phyloP scores from a whole-genome alignment of 2,113 vertebrate genomes.

The Blennius ocellaris region DNA sequence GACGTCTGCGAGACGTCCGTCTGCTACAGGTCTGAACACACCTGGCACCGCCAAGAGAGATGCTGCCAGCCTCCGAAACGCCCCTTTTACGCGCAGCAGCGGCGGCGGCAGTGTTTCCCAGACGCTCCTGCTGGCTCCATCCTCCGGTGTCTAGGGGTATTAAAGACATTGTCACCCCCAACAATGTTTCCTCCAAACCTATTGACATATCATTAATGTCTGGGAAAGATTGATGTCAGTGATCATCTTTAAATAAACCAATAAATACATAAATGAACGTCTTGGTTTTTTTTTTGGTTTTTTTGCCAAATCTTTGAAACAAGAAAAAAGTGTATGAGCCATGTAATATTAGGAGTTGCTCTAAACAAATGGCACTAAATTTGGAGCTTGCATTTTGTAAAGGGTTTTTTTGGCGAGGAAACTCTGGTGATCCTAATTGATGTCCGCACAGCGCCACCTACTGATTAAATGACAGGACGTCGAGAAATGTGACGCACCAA shows the following conservation, averaged over 20 bases:
- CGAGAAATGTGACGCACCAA: not conserved
- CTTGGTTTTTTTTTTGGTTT: not conserved
- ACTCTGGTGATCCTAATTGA: not conserved
- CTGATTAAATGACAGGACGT: not conserved
- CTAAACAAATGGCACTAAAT: slow-evolving; percentile 48
- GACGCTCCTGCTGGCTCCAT: slow-evolving; percentile 56
- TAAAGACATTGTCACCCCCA: slow-evolving; percentile 5
- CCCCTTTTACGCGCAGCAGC: slow-evolving; percentile 62
- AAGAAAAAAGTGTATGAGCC: slow-evolving; percentile 23
- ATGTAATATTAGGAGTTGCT: slow-evolving; percentile 20
- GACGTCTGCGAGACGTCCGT: slow-evolving; percentile 46
- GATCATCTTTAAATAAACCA: too few relatives aligned
- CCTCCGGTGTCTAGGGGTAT: slow-evolving; percentile 44
- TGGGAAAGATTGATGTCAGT: too few relatives aligned
- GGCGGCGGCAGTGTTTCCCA: slow-evolving; percentile 16
- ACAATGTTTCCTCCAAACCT: not conserved
- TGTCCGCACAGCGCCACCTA: slow-evolving; percentile 59
- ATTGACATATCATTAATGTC: not conserved
- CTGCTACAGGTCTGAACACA: slow-evolving; percentile 78
- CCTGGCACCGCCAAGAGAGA: slow-evolving; percentile 67
- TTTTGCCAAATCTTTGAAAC: not conserved
- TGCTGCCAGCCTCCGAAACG: slow-evolving; percentile 54
- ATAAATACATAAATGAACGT: not conserved
- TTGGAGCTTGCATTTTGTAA: slow-evolving; percentile 20
- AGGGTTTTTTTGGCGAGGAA: not conserved